Evolutionary conservation across 2,888 invertebrate genomes (phyloP).

Genomic region (Pandemis cinnamomeana): DNA sequence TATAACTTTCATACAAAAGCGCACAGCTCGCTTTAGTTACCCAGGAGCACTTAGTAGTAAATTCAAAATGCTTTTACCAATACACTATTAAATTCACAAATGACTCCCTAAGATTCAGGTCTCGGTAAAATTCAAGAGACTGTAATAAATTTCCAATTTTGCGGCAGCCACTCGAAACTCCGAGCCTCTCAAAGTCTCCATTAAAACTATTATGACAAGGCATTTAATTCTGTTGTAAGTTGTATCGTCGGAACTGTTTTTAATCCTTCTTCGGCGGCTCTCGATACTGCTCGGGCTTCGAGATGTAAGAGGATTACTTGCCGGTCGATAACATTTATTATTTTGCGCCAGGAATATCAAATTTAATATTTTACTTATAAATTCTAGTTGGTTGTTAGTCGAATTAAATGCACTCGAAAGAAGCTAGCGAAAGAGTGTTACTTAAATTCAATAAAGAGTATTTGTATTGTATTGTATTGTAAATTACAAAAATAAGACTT

Average conservation of each 20-base stretch:
- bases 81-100: slow-evolving; percentile 12
- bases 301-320: slow-evolving; percentile 35
- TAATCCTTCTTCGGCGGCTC: slow-evolving; percentile 24
- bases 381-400: neutral
- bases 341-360: neutral
- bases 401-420: neutral
- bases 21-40: neutral
- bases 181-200: slow-evolving; percentile 37
- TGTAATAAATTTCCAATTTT: slow-evolving; percentile 29
- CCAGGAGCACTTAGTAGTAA: neutral
- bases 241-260: slow-evolving; percentile 37
- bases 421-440: too few relatives aligned
- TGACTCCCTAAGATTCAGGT: neutral
- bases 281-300: slow-evolving; percentile 23
- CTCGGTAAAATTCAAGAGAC: slow-evolving; percentile 15
- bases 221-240: slow-evolving; percentile 35
- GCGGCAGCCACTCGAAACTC: slow-evolving; percentile 27
- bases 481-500: too few relatives aligned
- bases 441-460: too few relatives aligned
- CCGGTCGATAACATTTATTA: slow-evolving; percentile 15
- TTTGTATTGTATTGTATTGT: too few relatives aligned
- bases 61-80: neutral
- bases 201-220: slow-evolving; percentile 43
- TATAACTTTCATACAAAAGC: too few relatives aligned
- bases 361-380: slow-evolving; percentile 3